Conservation (phyloP, 92 coral and sea anemone species). For the Bergia sp. region DNA sequence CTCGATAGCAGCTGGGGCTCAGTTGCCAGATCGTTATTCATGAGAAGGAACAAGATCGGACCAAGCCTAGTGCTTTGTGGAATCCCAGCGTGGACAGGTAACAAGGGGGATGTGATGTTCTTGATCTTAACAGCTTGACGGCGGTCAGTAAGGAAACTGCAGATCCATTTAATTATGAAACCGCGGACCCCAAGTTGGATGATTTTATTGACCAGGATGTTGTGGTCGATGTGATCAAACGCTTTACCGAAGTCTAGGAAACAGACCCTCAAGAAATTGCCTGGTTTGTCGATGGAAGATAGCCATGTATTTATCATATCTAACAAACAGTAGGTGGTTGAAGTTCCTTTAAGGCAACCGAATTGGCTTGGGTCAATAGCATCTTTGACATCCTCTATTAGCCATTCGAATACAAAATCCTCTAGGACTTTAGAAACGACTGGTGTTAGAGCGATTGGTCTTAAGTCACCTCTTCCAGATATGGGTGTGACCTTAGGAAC, state of each 20-base stretch:
- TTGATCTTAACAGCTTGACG: too few relatives aligned
- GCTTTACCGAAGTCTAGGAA: slow-evolving; percentile 26
- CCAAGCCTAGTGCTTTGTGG: background rate
- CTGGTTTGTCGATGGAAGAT: slow-evolving; percentile 26
- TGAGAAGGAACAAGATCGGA: background rate
- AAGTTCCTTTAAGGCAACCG: slow-evolving; percentile 36
- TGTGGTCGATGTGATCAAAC: background rate
- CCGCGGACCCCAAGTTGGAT: slow-evolving; percentile 27
- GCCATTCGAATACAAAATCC: background rate
- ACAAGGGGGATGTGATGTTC: too few relatives aligned
- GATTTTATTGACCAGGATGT: slow-evolving; percentile 26
- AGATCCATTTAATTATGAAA: slow-evolving; percentile 27
- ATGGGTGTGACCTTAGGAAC: slow-evolving; percentile 14
- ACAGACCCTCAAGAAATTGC: slow-evolving; percentile 22
- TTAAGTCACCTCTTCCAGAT: background rate
- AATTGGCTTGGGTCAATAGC: slow-evolving; percentile 4
- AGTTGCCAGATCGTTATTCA: slow-evolving; percentile 2
- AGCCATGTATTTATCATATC: slow-evolving; percentile 18
- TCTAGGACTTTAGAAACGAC: background rate
- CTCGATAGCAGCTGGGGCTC: slow-evolving; percentile 2
- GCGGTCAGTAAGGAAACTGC: slow-evolving; percentile 5
- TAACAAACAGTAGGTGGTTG: slow-evolving; percentile 20
- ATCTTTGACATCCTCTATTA: background rate
- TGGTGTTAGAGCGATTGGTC: slow-evolving; percentile 1
- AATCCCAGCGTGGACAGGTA: background rate